Evolutionary conservation across 2,888 invertebrate genomes (phyloP).

Genomic region (Neelides folsomi): DNA sequence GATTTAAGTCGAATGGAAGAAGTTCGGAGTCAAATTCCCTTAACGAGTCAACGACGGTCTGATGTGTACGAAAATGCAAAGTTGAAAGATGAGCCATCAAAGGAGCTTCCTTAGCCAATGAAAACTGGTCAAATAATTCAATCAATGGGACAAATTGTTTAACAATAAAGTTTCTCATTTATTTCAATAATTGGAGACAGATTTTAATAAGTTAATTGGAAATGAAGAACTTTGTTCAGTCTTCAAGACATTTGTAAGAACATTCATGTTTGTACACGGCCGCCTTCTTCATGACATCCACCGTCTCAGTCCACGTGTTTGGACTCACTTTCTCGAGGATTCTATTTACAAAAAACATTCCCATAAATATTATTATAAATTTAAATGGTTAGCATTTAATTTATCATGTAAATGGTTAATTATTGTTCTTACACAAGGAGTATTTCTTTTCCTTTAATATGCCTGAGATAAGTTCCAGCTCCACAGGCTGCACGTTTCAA

Average conservation of each 20-base stretch:
- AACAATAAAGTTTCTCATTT: neutral
- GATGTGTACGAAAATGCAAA: slow-evolving; percentile 52
- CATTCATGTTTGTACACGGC: slow-evolving; percentile 26
- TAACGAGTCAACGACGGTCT: slow-evolving; percentile 54
- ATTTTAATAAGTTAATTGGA: neutral
- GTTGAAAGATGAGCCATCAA: too few relatives aligned
- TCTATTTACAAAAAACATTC: slow-evolving; percentile 10
- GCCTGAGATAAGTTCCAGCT: slow-evolving; percentile 25
- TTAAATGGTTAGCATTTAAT: neutral
- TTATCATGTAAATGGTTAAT: neutral
- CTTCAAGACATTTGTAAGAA: slow-evolving; percentile 21
- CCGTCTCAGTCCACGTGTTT: slow-evolving; percentile 22
- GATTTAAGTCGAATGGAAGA: slow-evolving; percentile 59
- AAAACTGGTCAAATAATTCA: neutral
- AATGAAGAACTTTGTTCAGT: neutral
- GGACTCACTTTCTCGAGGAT: slow-evolving; percentile 28
- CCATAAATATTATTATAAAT: neutral
- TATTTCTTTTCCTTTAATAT: slow-evolving; percentile 28
- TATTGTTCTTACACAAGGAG: slow-evolving; percentile 27
- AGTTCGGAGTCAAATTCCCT: slow-evolving; percentile 71
- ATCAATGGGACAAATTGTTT: too few relatives aligned
- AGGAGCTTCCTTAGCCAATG: too few relatives aligned
- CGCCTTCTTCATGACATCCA: slow-evolving; percentile 21
- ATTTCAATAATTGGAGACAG: neutral
- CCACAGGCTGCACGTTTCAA: slow-evolving; percentile 26